A percentile compares a stretch with the other conserved stretches of the same genome.
phyloP scores from a whole-genome alignment of 2,797 vertebrate genomes.

The Okamejei kenojei region DNA sequence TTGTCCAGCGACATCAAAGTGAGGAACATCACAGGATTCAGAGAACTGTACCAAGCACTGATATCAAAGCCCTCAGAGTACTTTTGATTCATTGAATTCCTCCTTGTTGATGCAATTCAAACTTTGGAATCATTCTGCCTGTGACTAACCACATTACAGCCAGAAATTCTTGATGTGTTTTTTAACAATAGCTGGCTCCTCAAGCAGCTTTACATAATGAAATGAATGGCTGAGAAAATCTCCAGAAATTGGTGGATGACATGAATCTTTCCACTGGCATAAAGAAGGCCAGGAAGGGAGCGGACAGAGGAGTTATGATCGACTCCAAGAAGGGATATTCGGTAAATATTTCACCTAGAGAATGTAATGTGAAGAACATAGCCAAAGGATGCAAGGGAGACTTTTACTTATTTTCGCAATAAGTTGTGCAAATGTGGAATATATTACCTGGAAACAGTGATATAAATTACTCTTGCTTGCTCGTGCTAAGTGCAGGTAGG shows the following conservation, averaged over 20 bases:
- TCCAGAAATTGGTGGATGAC: slow-evolving; percentile 3
- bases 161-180: slow-evolving; percentile 35
- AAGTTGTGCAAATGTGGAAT: background rate
- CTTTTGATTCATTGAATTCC: slow-evolving; percentile 36
- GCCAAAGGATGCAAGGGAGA: background rate
- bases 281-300: background rate
- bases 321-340: background rate
- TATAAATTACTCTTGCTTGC: background rate
- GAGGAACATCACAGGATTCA: slow-evolving; percentile 28
- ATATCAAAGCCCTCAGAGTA: background rate
- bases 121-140: slow-evolving; percentile 32
- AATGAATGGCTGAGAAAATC: background rate
- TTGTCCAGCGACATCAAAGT: slow-evolving; percentile 30
- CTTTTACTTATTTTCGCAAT: background rate
- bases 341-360: background rate
- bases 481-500: too few species aligned
- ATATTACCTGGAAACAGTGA: background rate
- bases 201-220: slow-evolving; percentile 23
- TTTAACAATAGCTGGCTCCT: slow-evolving; percentile 29
- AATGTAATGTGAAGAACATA: background rate
- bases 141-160: slow-evolving; percentile 38
- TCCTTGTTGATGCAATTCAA: slow-evolving; percentile 23
- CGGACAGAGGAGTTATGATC: background rate
- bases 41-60: slow-evolving; percentile 26
- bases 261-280: background rate